A percentile compares a stretch with the other conserved stretches of the same genome.
Evolutionary conservation across 2,888 invertebrate species (phyloP).

Genomic region (Drosophila tripunctata): DNA sequence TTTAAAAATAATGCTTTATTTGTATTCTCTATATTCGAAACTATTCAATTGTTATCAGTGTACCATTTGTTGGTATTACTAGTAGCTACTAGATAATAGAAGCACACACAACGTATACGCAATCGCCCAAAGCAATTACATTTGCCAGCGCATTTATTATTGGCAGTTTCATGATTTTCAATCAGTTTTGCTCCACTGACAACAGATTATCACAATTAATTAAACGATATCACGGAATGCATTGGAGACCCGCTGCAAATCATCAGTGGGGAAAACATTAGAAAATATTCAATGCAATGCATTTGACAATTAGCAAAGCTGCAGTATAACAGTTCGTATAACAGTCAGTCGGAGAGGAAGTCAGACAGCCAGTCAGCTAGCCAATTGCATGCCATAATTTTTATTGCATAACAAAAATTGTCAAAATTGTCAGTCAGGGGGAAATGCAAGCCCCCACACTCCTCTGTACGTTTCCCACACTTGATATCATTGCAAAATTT

Average conservation of each 20-base stretch:
- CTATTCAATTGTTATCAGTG: not conserved
- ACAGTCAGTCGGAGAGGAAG: too few relatives aligned
- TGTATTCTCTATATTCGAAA: too few relatives aligned
- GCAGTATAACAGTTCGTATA: conserved; percentile 50
- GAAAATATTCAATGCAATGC: conserved; percentile 42
- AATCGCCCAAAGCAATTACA: conserved; percentile 51
- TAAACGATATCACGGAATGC: conserved; percentile 32
- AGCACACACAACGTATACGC: conserved; percentile 1
- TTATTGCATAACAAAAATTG: conserved; percentile 76
- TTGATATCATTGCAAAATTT: conserved; percentile 71
- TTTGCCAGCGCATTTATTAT: conserved; percentile 48
- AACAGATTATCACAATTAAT: conserved; percentile 64
- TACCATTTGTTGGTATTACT: too few relatives aligned
- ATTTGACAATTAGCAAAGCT: conserved; percentile 45
- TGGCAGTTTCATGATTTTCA: conserved; percentile 48
- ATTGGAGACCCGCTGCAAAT: conserved; percentile 7
- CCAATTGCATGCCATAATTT: conserved; percentile 43
- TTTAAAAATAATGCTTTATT: too few relatives aligned
- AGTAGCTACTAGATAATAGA: too few relatives aligned
- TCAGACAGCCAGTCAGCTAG: too few relatives aligned
- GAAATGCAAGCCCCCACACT: conserved; percentile 20
- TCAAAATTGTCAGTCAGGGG: conserved; percentile 64
- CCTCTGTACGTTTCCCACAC: not conserved
- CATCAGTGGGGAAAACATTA: conserved; percentile 18
- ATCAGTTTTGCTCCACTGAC: conserved; percentile 41